These are phyloP conservation scores for Myotis yumanensis DNA, from an alignment of 2,113 vertebrate species.

Conservation along the genomic window DNA sequence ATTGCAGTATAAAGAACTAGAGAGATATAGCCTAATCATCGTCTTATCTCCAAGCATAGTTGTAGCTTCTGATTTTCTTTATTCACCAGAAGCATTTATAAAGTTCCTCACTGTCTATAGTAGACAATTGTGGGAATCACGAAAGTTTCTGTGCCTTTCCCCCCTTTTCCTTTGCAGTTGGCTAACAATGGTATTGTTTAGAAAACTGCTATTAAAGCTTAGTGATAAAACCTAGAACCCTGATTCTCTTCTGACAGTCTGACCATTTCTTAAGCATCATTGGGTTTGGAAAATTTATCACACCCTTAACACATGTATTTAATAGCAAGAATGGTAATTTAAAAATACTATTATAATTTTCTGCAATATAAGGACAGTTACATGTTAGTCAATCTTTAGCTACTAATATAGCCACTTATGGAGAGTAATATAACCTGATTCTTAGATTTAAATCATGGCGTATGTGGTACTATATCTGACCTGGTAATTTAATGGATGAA, in stretches of 20 bases:
- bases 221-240: background rate
- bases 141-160: background rate
- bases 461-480: background rate
- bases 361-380: background rate
- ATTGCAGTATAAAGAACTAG: background rate
- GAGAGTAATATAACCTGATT: background rate
- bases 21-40: background rate
- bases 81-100: background rate
- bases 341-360: conserved; percentile 44
- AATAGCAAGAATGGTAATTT: conserved; percentile 34
- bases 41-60: background rate
- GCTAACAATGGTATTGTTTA: conserved; percentile 47
- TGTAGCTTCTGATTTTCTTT: background rate
- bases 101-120: conserved; percentile 13
- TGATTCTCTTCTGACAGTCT: background rate
- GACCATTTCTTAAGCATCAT: background rate
- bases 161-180: background rate
- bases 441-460: conserved; percentile 38
- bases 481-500: conserved; percentile 14
- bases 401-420: conserved; percentile 19
- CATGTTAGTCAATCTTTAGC: background rate
- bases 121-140: conserved; percentile 38
- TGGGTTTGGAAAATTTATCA: conserved; percentile 32
- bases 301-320: background rate
- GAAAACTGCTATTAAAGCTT: background rate